Conservation (phyloP, 1,140 invertebrate genomes). For the Hylaeus anthracinus region DNA sequence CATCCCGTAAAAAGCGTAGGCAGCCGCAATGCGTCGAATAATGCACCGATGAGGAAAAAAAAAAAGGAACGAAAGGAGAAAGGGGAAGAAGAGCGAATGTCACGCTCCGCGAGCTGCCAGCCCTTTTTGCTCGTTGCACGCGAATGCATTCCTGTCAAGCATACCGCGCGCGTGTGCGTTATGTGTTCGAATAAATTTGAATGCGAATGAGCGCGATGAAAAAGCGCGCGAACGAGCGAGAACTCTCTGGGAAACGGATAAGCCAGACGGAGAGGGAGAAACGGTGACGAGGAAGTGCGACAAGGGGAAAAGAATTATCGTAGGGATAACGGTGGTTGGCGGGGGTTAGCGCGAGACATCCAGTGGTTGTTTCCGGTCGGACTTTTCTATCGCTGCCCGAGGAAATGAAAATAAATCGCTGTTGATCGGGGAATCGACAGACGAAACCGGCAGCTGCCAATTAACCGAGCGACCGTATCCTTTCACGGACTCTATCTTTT, state of each 20-base stretch:
- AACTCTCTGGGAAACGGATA: neutral
- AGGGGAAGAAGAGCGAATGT: conserved; percentile 62
- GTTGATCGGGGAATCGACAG: conserved; percentile 24
- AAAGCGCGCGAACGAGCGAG: conserved; percentile 4
- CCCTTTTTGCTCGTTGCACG: conserved; percentile 52
- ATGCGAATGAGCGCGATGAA: conserved; percentile 59
- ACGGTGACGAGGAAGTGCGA: neutral
- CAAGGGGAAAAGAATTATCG: neutral
- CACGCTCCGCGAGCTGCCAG: conserved; percentile 55
- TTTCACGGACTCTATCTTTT: conserved; percentile 57
- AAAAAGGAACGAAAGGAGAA: conserved; percentile 32
- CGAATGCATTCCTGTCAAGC: conserved; percentile 61
- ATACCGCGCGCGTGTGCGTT: conserved; percentile 60
- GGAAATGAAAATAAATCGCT: conserved; percentile 52
- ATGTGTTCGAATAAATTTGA: conserved; percentile 69
- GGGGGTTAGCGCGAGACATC: conserved; percentile 1
- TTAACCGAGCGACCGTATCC: conserved; percentile 46
- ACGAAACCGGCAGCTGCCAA: conserved; percentile 48
- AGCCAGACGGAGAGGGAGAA: neutral
- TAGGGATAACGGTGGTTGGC: neutral
- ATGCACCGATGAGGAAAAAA: conserved; percentile 49
- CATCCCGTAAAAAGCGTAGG: conserved; percentile 51
- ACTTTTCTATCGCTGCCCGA: conserved; percentile 16
- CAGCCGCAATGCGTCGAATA: conserved; percentile 66
- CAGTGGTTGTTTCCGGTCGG: conserved; percentile 20